These are phyloP conservation scores for Galeruca laticollis DNA, from an alignment of 2,888 invertebrate species.

Conservation along the genomic window DNA sequence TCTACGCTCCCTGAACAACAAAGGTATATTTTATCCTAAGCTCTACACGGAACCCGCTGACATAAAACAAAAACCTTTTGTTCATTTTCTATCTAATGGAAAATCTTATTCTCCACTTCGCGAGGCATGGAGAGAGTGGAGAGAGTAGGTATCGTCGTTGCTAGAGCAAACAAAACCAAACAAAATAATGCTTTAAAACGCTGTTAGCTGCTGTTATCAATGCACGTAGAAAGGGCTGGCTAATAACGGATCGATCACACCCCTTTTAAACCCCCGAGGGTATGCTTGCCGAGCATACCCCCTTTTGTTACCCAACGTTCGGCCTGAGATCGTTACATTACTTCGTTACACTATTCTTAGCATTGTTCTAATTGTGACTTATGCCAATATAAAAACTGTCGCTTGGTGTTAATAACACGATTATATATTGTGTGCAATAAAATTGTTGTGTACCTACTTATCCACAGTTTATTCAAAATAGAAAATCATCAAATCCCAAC, in stretches of 20 bases:
- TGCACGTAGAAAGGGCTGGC: conserved; percentile 48
- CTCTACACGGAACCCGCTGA: conserved; percentile 38
- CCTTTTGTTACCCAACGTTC: conserved; percentile 29
- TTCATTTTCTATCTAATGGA: conserved; percentile 46
- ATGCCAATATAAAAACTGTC: too few relatives aligned
- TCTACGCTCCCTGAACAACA: conserved; percentile 36
- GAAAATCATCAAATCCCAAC: too few relatives aligned
- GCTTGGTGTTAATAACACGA: too few relatives aligned
- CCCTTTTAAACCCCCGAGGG: conserved; percentile 27
- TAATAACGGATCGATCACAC: conserved; percentile 49
- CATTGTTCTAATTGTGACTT: too few relatives aligned
- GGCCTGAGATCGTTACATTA: conserved; percentile 39
- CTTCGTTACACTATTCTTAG: conserved; percentile 51
- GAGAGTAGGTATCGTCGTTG: conserved; percentile 28
- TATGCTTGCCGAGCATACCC: conserved; percentile 22
- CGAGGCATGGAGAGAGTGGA: conserved; percentile 16
- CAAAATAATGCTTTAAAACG: conserved; percentile 49
- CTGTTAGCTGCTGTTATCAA: conserved; percentile 49
- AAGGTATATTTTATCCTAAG: conserved; percentile 36
- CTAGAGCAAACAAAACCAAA: conserved; percentile 45
- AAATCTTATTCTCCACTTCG: conserved; percentile 42
- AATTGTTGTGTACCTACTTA: too few relatives aligned
- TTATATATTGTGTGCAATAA: too few relatives aligned
- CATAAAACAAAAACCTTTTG: conserved; percentile 45
- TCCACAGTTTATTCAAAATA: too few relatives aligned